phyloP scores from a whole-genome alignment of 2,888 invertebrate genomes.

The Scaptomyza flava region DNA sequence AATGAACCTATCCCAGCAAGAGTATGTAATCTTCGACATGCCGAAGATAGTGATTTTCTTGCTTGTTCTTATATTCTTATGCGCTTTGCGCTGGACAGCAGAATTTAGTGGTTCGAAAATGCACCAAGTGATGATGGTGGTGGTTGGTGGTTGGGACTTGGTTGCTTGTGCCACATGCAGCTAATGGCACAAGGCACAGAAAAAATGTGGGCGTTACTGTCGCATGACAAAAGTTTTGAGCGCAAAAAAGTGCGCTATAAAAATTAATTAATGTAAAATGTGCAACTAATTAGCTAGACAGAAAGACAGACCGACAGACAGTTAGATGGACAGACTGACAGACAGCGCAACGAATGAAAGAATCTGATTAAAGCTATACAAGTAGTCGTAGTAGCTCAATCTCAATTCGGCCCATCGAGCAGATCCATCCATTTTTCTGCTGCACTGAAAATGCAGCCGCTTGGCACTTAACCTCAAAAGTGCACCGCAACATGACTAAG shows the following conservation, averaged over 20 bases:
- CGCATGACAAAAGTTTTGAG: conserved; percentile 76
- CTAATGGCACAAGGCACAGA: conserved; percentile 57
- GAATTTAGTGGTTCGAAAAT: conserved; percentile 57
- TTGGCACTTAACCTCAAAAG: conserved; percentile 72
- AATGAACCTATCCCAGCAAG: neutral
- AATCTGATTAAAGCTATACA: conserved; percentile 8
- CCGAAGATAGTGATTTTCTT: neutral
- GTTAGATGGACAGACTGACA: neutral
- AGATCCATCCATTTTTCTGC: neutral
- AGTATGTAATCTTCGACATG: conserved; percentile 1
- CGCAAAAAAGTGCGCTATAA: conserved; percentile 65
- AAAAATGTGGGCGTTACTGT: conserved; percentile 58
- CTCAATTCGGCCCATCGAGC: neutral
- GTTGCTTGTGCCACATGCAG: conserved; percentile 67
- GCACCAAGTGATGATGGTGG: conserved; percentile 28
- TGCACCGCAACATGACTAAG: conserved; percentile 63
- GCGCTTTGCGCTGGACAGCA: conserved; percentile 26
- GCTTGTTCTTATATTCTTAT: neutral
- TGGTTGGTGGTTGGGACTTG: conserved; percentile 5
- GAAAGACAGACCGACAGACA: conserved; percentile 24
- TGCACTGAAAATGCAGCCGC: conserved; percentile 5
- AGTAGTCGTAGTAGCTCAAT: neutral
- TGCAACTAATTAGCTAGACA: conserved; percentile 73
- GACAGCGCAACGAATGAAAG: neutral
- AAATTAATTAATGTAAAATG: conserved; percentile 80